phyloP scores from a whole-genome alignment of 30 jellyfish, hydroid and myxozoan species.

The Hydra vulgaris region DNA sequence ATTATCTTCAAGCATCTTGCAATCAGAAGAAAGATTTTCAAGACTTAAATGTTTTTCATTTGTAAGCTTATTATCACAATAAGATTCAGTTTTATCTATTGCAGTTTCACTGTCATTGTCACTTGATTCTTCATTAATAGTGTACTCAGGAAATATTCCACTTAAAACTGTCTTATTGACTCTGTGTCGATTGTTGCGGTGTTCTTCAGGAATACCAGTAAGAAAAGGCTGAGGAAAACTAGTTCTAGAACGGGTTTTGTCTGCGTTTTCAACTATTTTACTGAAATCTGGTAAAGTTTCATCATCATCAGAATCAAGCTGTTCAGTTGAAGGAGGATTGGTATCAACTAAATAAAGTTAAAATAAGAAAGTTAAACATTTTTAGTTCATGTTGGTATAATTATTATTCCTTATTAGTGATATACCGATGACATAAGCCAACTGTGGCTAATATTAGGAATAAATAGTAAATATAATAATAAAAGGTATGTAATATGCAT shows the following conservation, averaged over 20 bases:
- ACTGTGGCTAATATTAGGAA: too few relatives aligned
- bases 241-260: constrained; percentile 51
- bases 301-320: constrained; percentile 31
- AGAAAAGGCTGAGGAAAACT: constrained; percentile 63
- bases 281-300: constrained; percentile 24
- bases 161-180: constrained; percentile 23
- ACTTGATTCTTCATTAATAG: constrained; percentile 24
- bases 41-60: constrained; percentile 65
- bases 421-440: too few relatives aligned
- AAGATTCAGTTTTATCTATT: constrained; percentile 47
- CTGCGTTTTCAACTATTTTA: constrained; percentile 33
- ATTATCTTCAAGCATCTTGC: constrained; percentile 12
- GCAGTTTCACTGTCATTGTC: constrained; percentile 65
- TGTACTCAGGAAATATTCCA: constrained; percentile 39
- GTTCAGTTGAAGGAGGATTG: constrained; percentile 4
- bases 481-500: too few relatives aligned
- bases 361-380: too few relatives aligned
- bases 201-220: constrained; percentile 87
- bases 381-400: too few relatives aligned
- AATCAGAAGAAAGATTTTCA: constrained; percentile 58
- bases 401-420: too few relatives aligned
- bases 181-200: constrained; percentile 24
- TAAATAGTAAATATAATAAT: too few relatives aligned
- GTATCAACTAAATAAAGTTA: neutral
- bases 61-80: constrained; percentile 47